A percentile compares a stretch with the other conserved stretches of the same genome.
Conservation (phyloP, 2,113 vertebrate species). For the Poeciliopsis retropinna region DNA sequence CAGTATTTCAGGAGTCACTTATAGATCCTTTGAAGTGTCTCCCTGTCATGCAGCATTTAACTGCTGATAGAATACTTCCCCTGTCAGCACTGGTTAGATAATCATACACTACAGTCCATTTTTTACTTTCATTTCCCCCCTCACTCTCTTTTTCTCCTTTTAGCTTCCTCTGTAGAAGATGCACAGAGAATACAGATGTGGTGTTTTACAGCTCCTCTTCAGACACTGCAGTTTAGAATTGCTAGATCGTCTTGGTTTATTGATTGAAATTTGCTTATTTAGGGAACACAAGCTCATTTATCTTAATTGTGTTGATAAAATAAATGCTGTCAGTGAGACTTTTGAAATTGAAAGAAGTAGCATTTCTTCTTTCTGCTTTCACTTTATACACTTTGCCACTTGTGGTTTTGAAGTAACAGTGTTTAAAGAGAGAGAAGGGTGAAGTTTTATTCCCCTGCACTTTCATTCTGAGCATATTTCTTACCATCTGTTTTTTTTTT, state of each 20-base stretch:
- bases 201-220: slow-evolving; percentile 37
- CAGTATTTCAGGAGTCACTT: slow-evolving; percentile 72
- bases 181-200: slow-evolving; percentile 32
- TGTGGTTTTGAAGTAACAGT: slow-evolving; percentile 64
- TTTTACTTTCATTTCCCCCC: slow-evolving; percentile 33
- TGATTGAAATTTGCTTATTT: neutral
- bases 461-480: slow-evolving; percentile 67
- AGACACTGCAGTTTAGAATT: slow-evolving; percentile 11
- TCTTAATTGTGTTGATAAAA: neutral
- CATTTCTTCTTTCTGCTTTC: slow-evolving; percentile 13
- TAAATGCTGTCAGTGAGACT: neutral
- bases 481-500: slow-evolving; percentile 62
- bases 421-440: slow-evolving; percentile 57
- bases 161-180: slow-evolving; percentile 39
- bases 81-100: slow-evolving; percentile 76
- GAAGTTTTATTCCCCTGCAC: slow-evolving; percentile 60
- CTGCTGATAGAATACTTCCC: slow-evolving; percentile 72
- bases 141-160: slow-evolving; percentile 29
- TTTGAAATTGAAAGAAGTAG: neutral
- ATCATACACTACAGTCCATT: slow-evolving; percentile 70
- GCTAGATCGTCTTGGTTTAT: slow-evolving; percentile 1
- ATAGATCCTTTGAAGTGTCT: slow-evolving; percentile 79
- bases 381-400: slow-evolving; percentile 38
- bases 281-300: neutral
- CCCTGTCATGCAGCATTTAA: slow-evolving; percentile 79